Evolutionary conservation across 2,113 vertebrate genomes (phyloP).

Genomic region (Sciurus niger): DNA sequence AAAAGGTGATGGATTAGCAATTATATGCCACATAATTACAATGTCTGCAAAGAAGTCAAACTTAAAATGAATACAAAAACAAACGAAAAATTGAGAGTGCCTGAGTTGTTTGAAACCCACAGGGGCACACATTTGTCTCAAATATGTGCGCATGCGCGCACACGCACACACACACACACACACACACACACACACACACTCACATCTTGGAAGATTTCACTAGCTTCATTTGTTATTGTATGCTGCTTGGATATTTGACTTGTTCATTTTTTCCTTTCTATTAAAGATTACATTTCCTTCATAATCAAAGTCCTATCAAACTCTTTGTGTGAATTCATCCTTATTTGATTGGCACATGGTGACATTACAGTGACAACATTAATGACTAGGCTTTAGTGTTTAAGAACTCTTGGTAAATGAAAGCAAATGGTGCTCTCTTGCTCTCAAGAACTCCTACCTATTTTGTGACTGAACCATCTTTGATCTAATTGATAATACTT

Average conservation of each 20-base stretch:
- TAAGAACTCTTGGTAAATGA: constrained; percentile 33
- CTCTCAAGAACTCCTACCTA: constrained; percentile 27
- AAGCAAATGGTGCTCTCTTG: constrained; percentile 46
- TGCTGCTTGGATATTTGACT: constrained; percentile 20
- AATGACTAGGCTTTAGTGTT: constrained; percentile 49
- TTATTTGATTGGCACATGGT: constrained; percentile 23
- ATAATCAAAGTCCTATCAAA: constrained; percentile 29
- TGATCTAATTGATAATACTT: background rate
- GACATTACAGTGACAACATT: background rate
- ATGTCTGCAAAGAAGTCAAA: constrained; percentile 70
- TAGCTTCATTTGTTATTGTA: background rate
- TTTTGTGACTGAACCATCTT: constrained; percentile 35
- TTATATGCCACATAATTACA: constrained; percentile 84
- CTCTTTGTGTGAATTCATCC: background rate
- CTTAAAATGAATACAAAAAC: constrained; percentile 85
- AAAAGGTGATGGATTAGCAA: constrained; percentile 84
- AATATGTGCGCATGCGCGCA: background rate
- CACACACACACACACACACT: background rate
- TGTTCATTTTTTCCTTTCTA: constrained; percentile 60
- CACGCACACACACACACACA: background rate
- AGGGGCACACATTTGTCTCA: constrained; percentile 15
- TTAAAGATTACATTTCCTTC: constrained; percentile 58
- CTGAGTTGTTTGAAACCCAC: constrained; percentile 43
- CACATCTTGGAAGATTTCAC: constrained; percentile 34
- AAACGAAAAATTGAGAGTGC: constrained; percentile 78